Evolutionary conservation across 2,113 vertebrate species (phyloP).

Genomic region (Illadopsis cleaveri): DNA sequence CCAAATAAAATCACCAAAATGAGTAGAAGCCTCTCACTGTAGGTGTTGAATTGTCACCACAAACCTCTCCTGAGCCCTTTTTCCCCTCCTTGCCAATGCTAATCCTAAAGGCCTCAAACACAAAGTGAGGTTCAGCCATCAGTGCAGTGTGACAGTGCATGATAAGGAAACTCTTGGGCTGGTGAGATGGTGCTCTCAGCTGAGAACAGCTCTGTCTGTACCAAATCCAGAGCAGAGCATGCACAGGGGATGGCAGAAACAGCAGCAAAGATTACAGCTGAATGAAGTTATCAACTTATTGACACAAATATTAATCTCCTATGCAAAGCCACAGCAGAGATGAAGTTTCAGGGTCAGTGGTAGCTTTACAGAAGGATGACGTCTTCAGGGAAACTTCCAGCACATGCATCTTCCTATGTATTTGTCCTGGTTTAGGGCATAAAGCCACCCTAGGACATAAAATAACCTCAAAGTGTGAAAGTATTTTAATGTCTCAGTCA

Average conservation of each 20-base stretch:
- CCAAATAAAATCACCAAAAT: not conserved
- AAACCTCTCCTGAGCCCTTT: not conserved
- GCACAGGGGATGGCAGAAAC: not conserved
- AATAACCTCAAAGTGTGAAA: not conserved
- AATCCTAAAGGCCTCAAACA: not conserved
- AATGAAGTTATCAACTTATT: not conserved
- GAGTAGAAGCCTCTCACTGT: accelerated
- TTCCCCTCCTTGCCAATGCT: not conserved
- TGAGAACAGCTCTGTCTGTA: not conserved
- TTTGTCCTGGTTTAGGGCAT: not conserved
- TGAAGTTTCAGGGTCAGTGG: not conserved
- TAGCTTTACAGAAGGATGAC: not conserved
- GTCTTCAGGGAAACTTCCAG: not conserved
- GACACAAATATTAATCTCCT: not conserved
- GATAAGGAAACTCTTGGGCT: not conserved
- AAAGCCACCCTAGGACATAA: not conserved
- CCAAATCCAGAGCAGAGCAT: not conserved
- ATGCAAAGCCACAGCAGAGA: not conserved
- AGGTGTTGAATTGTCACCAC: not conserved
- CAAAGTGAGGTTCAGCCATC: accelerated
- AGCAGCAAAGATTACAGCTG: not conserved
- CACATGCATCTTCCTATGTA: not conserved
- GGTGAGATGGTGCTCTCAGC: not conserved
- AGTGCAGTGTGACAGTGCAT: accelerated
- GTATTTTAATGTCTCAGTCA: not conserved